Evolutionary conservation across 1,140 invertebrate genomes (phyloP).

Genomic region (Drosophila persimilis): DNA sequence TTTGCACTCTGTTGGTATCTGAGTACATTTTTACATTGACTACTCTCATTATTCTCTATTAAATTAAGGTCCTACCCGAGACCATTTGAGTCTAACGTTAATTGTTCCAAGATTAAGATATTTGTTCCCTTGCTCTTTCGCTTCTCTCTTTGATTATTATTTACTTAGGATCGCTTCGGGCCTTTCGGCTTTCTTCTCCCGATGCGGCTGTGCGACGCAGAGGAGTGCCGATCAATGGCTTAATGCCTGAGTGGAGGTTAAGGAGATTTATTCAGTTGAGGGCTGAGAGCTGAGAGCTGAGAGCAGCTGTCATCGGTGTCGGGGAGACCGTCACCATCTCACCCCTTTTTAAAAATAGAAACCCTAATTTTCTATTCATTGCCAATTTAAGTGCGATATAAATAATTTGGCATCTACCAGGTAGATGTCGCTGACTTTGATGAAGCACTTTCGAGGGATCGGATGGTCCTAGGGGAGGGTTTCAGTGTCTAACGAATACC

Average conservation of each 20-base stretch:
- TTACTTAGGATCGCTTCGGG: slow-evolving; percentile 59
- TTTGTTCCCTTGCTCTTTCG: slow-evolving; percentile 30
- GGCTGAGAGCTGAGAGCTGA: slow-evolving; percentile 10
- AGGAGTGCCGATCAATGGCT: slow-evolving; percentile 61
- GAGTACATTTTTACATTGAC: slow-evolving; percentile 37
- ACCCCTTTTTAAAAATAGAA: slow-evolving; percentile 51
- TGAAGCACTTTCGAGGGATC: slow-evolving; percentile 48
- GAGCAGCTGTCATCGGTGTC: slow-evolving; percentile 68
- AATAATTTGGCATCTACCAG: slow-evolving; percentile 75
- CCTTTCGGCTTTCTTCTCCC: slow-evolving; percentile 6
- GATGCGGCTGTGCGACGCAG: neutral
- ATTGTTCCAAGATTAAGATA: slow-evolving; percentile 76
- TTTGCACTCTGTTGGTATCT: slow-evolving; percentile 43
- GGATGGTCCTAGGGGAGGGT: slow-evolving; percentile 3
- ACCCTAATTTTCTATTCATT: slow-evolving; percentile 73
- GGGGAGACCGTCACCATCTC: slow-evolving; percentile 50
- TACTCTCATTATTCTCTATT: slow-evolving; percentile 58
- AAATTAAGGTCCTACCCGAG: slow-evolving; percentile 9
- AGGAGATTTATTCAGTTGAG: slow-evolving; percentile 51
- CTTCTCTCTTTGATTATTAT: slow-evolving; percentile 55
- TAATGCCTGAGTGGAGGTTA: slow-evolving; percentile 51
- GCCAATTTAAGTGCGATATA: slow-evolving; percentile 79
- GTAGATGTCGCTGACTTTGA: slow-evolving; percentile 69
- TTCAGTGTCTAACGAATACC: too few species aligned
- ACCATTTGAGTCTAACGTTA: slow-evolving; percentile 54